Evolutionary conservation across 2,113 vertebrate genomes (phyloP), one percentile per base, ranked within the genome.

Genomic region (Planiliza haematocheilus): DNA sequence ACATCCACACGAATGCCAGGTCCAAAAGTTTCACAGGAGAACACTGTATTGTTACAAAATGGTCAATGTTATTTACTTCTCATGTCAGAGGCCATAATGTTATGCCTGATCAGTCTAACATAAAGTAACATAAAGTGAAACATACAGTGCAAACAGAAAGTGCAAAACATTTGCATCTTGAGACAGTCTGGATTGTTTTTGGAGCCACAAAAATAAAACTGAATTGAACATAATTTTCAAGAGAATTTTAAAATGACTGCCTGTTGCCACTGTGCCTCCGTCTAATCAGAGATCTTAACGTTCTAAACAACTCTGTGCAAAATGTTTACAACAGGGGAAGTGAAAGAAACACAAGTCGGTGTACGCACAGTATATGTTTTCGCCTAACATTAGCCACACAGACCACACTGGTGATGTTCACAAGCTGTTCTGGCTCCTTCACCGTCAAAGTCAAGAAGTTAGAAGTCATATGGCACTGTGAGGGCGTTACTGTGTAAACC

Each of bases 301-400:
- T 18, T 62, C 10, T 10, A 34, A 67, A 51, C 56, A 72, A 50
- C 10, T 2, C 4, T 30, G 58, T 46, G 51, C 18, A 24, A 79
- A 66, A 17, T 60, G 56, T 64, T 69, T 57, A 49, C 65, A 41
- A 58, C 43, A 75, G 8, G 75, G 77, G 71, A 82, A 80, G 68
- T 68, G 65, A 79, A 61, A 69, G 34, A 11, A 48, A 64, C 24
- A n/a, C 9, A 0, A 50, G 55, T 59, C n/a, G 17, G 5, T 66
- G 49, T 70, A 34, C 49, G 46, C 20, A 39, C 42, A 69, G 48
- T 7, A 2, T 38, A n/a, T 55, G 58, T 20, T 10, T 49, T 64
- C 1, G 2, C 61, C 48, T 21, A 65, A 21, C 5, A 43, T 72
- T 17, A 53, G 59, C 71, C 74, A 78, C 82, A 62, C 7, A 71